A percentile compares a stretch with the other conserved stretches of the same genome.
Conservation (phyloP, 2,888 invertebrate genomes). For the Shargacucullia verbasci region DNA sequence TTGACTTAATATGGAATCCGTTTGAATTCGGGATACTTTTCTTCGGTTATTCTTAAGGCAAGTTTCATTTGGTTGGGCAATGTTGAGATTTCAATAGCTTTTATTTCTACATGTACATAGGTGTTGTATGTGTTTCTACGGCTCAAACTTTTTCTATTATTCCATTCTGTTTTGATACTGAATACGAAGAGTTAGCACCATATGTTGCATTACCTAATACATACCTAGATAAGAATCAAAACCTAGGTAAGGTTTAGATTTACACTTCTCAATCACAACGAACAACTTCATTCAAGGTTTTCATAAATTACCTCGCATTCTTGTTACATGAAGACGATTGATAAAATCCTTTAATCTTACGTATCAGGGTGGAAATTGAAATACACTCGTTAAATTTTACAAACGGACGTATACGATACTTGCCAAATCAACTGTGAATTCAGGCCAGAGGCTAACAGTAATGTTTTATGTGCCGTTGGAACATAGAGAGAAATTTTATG, state of each 20-base stretch:
- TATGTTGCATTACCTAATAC: constrained; percentile 9
- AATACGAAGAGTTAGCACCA: background rate
- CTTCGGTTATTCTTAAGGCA: too few relatives aligned
- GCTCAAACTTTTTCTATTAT: background rate
- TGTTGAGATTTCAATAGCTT: too few relatives aligned
- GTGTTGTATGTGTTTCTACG: background rate
- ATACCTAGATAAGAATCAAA: too few relatives aligned
- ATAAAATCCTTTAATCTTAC: constrained; percentile 6
- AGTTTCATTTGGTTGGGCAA: too few relatives aligned
- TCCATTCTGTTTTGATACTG: background rate
- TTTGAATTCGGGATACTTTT: too few relatives aligned
- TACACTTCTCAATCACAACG: too few relatives aligned
- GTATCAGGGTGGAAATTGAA: constrained; percentile 20
- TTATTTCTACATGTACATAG: too few relatives aligned
- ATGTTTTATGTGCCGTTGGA: constrained; percentile 1
- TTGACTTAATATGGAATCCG: too few relatives aligned
- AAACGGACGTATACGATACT: constrained; percentile 15
- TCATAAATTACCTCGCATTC: constrained; percentile 25
- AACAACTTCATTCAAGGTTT: constrained; percentile 32
- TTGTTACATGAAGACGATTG: constrained; percentile 1
- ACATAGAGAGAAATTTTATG: too few relatives aligned
- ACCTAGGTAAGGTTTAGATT: too few relatives aligned
- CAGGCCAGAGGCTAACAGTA: constrained; percentile 23
- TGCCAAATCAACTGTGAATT: constrained; percentile 29
- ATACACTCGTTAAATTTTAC: constrained; percentile 15